Percentiles rank a stretch among this genome's conserved stretches.
phyloP scores from a whole-genome alignment of 2,797 vertebrate species.

The Lepus oiostolus region DNA sequence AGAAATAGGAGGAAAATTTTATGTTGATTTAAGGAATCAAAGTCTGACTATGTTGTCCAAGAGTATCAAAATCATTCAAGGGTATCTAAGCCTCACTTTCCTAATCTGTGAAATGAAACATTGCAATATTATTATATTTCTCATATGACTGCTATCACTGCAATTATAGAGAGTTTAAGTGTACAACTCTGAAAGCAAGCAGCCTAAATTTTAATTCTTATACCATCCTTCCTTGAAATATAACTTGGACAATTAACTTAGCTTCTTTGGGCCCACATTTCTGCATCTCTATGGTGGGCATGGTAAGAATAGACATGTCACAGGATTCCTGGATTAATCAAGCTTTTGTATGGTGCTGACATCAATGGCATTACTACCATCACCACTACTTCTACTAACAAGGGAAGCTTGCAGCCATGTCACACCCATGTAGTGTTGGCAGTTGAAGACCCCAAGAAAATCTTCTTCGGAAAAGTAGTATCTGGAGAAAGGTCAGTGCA shows the following conservation, averaged over 20 bases:
- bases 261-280: neutral
- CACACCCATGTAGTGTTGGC: neutral
- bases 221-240: neutral
- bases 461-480: neutral
- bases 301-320: neutral
- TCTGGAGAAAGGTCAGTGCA: neutral
- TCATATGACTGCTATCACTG: neutral
- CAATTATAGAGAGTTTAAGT: neutral
- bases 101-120: neutral
- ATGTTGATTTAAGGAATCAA: constrained; percentile 57
- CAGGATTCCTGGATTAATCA: neutral
- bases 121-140: neutral
- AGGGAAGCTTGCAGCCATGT: neutral
- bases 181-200: neutral
- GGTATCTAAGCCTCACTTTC: neutral
- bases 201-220: neutral
- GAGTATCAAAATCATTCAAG: neutral
- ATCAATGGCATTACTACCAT: neutral
- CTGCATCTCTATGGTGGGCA: neutral
- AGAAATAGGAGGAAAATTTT: neutral
- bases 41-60: too few relatives aligned
- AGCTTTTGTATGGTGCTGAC: neutral
- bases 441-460: neutral
- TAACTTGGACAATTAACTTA: neutral
- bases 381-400: neutral